Base-by-base conservation (phyloP, 2,797 vertebrate genomes). In the Microctenopoma steveboyesi region DNA sequence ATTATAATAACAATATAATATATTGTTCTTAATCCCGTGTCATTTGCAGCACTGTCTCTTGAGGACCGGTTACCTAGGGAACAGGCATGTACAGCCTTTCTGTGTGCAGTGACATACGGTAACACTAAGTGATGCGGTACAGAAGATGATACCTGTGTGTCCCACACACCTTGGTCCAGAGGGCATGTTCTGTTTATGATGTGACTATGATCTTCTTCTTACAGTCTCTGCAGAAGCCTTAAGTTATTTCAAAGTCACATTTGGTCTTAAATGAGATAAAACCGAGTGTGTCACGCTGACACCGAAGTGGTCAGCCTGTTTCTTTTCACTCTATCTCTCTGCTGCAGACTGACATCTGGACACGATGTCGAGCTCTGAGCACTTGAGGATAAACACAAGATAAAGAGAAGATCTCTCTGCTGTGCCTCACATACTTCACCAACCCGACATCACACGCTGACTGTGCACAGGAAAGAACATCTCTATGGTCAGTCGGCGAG, bases 251-350 rank as follows among this genome's bases (percentile, higher is more conserved):
- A n/a, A 37, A 47, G 49, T 69, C 47, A 43, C 16, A 78, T 65
- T 54, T 70, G 35, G 25, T 61, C 18, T 2, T 2, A 2, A 48
- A 50, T 39, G 37, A 68, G 58, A 74, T 61, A 35, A 70, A 46
- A 55, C 58, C 1, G 14, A 42, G 14, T 33, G 14, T 81, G 86
- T 87, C 85, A 79, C 0, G 10, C 28, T 87, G 85, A 88, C 83
- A 75, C 33, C 1, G 15, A 12, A 28, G 39, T 73, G 78, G 76
- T 79, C 76, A 64, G 39, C 35, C 8, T 78, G 81, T 64, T 73
- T 64, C 64, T 48, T 63, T 39, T 59, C 10, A 14, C 33, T 74
- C 61, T 53, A 60, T 82, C 53, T 71, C 42, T 50, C 6, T 0
- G 5, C 48, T 27, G 18, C 5, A 12, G 16, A 30, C 47, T 62